Evolutionary conservation across 2,113 vertebrate species (phyloP), one percentile per base, ranked within the genome.

Genomic region (Meleagris gallopavo): DNA sequence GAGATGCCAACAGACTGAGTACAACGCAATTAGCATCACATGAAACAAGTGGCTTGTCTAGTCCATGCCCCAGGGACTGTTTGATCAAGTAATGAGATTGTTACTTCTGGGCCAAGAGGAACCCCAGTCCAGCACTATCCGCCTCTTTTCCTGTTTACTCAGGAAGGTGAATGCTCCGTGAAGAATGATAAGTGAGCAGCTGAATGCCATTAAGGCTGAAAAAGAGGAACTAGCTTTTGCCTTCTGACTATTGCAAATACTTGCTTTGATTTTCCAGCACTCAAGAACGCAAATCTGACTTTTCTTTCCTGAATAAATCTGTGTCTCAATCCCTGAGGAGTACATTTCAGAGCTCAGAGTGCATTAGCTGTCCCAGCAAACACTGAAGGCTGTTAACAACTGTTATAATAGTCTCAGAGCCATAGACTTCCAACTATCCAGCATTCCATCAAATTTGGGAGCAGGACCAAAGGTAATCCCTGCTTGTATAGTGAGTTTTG

Each of bases 71-170:
- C 2, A 6, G 60, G 73, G 60, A 27, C 10, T 38, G 13, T 65
- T 11, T 38, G 81, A 76, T 67, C 41, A 16, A 78, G 60, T 13
- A 11, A 30, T 55, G 80, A 80, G 50, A 30, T 81, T 54, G 12
- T 36, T 21, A 3, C 32, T 79, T 27, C 67, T 52, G 65, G 61
- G 4, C 43, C 3, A 22, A 8, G 57, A 79, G 74, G 62, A 69
- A 5, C 88, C 62, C 67, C 32, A 65, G 76, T 16, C 29, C 7
- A 0, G 83, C 60, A 2, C 60, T 13, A 38, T 82, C 38, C 21
- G 0, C 62, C 88, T 52, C 90, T 94, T 94, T 96, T 94, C 90
- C 93, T 95, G 94, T 95, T 95, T 92, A 95, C 76, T 66, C 43
- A 36, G 76, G 80, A 92, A 90, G 75, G 40, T 85, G 90, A 96